A percentile compares a stretch with the other conserved stretches of the same genome.
phyloP scores from a whole-genome alignment of 2,888 invertebrate genomes.

The Epistrophe grossulariae region DNA sequence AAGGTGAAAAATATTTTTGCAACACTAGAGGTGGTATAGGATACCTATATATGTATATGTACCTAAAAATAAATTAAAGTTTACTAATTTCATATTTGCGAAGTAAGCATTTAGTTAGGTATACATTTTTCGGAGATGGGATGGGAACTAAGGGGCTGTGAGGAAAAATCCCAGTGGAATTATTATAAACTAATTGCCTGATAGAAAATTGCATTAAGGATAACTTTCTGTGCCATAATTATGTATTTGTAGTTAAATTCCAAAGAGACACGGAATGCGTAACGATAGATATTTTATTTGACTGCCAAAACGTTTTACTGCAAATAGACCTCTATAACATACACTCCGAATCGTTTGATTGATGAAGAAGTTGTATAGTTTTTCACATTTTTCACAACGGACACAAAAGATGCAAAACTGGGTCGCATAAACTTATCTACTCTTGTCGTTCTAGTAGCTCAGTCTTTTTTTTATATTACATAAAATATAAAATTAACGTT shows the following conservation, averaged over 20 bases:
- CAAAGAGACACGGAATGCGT: background rate
- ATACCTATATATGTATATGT: background rate
- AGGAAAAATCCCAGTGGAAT: background rate
- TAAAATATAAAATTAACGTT: too few species aligned
- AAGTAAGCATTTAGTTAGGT: background rate
- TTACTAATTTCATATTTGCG: background rate
- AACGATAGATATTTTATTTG: slow-evolving; percentile 9
- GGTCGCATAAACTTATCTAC: too few species aligned
- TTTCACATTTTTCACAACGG: too few species aligned
- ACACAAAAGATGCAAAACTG: too few species aligned
- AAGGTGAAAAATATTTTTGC: background rate
- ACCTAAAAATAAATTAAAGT: background rate
- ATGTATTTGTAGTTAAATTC: background rate
- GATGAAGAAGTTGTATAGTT: too few species aligned
- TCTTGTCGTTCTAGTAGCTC: too few species aligned
- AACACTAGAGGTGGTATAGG: background rate
- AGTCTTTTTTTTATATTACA: too few species aligned
- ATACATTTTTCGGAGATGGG: background rate
- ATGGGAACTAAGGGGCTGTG: background rate
- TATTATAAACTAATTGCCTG: slow-evolving; percentile 18
- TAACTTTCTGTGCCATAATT: background rate
- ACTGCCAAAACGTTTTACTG: slow-evolving; percentile 6
- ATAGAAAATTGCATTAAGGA: slow-evolving; percentile 27
- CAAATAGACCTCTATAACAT: background rate
- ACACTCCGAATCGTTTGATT: background rate